Conservation (phyloP, 2,113 vertebrate species). For the Caranx melampygus region DNA sequence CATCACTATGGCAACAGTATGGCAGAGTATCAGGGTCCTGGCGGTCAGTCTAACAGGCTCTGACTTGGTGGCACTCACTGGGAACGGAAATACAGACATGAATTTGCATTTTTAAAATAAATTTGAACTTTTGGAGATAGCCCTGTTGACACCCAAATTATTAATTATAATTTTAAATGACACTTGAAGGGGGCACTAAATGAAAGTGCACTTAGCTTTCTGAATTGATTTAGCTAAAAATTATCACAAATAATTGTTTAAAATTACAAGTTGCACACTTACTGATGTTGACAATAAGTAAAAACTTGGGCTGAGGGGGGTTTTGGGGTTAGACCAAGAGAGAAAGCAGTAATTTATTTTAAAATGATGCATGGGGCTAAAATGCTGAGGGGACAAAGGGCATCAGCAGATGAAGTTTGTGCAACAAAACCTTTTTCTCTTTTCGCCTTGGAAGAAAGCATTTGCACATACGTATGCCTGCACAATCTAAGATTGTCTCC, state of each 20-base stretch:
- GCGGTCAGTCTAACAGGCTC: slow-evolving; percentile 59
- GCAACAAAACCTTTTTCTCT: neutral
- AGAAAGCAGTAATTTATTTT: neutral
- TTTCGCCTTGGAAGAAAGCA: neutral
- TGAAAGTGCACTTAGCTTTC: neutral
- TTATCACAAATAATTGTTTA: neutral
- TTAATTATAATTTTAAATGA: slow-evolving; percentile 2
- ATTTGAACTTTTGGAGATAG: neutral
- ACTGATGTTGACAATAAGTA: neutral
- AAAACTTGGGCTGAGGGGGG: neutral
- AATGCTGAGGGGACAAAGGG: neutral
- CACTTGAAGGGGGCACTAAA: neutral
- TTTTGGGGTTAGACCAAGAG: neutral
- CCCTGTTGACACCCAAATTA: neutral
- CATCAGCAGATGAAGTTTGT: too few relatives aligned
- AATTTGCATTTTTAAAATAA: slow-evolving; percentile 53
- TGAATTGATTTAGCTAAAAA: neutral
- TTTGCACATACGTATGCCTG: neutral
- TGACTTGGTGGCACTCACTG: slow-evolving; percentile 62
- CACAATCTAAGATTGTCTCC: neutral
- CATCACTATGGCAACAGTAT: slow-evolving; percentile 79
- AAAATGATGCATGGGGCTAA: neutral
- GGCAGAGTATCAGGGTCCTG: slow-evolving; percentile 45
- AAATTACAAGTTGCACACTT: neutral
- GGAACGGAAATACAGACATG: slow-evolving; percentile 15